Percentiles rank a stretch among this genome's conserved stretches.
phyloP scores from a whole-genome alignment of 2,888 invertebrate genomes.

The Microplitis manilae region DNA sequence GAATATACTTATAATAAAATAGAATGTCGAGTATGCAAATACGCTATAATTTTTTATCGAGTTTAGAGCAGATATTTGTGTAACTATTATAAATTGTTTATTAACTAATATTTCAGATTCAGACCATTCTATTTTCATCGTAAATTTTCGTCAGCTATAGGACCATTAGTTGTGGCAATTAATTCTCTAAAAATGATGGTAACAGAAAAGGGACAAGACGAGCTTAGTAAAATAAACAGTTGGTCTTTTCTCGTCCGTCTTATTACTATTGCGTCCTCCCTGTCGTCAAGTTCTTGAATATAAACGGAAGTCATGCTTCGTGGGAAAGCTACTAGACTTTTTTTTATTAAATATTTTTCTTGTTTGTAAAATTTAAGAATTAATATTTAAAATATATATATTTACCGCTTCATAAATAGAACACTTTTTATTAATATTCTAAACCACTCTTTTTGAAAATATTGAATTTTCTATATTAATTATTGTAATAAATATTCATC shows the following conservation, averaged over 20 bases:
- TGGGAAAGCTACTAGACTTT: slow-evolving; percentile 29
- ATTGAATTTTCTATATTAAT: too few relatives aligned
- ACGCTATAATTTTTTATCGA: too few relatives aligned
- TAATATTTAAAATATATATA: neutral
- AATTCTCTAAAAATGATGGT: slow-evolving; percentile 43
- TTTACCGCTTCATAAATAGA: neutral
- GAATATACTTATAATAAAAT: too few relatives aligned
- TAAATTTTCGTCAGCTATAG: slow-evolving; percentile 2
- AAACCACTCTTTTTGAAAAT: too few relatives aligned
- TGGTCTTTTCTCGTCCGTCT: slow-evolving; percentile 45
- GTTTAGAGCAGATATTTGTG: too few relatives aligned
- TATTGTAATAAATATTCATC: too few relatives aligned
- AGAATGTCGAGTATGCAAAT: too few relatives aligned
- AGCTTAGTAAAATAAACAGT: slow-evolving; percentile 54
- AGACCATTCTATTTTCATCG: neutral
- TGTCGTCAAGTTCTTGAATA: slow-evolving; percentile 39
- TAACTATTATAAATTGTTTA: too few relatives aligned
- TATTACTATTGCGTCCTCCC: slow-evolving; percentile 31
- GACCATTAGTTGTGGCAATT: slow-evolving; percentile 40
- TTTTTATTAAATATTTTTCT: slow-evolving; percentile 2
- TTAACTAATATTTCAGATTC: neutral
- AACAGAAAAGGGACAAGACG: slow-evolving; percentile 39
- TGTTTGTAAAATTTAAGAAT: neutral
- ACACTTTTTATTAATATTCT: too few relatives aligned
- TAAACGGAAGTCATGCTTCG: slow-evolving; percentile 50